phyloP scores from a whole-genome alignment of 2,797 vertebrate genomes.

The Sebastes matsubarae region DNA sequence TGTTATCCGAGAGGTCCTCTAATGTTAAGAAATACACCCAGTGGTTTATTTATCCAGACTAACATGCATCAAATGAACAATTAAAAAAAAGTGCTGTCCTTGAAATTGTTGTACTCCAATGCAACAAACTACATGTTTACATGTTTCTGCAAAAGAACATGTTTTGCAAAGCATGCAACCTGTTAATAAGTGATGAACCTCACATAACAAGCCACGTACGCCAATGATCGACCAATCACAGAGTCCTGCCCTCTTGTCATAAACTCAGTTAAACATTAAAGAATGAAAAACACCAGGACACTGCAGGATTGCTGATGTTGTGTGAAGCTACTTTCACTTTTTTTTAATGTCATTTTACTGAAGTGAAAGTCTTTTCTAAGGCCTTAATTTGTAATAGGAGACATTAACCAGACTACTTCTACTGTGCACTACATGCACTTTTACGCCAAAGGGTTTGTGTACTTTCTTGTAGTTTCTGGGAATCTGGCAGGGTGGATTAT shows the following conservation, averaged over 20 bases:
- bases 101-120: not conserved
- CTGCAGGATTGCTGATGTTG: not conserved
- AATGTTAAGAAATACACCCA: slow-evolving; percentile 13
- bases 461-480: slow-evolving; percentile 27
- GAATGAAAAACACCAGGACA: slow-evolving; percentile 26
- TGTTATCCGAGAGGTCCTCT: not conserved
- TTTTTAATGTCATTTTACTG: not conserved
- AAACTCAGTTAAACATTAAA: slow-evolving; percentile 52
- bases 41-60: not conserved
- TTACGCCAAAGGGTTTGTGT: slow-evolving; percentile 35
- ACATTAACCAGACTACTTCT: slow-evolving; percentile 47
- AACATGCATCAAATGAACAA: not conserved
- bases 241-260: not conserved
- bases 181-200: slow-evolving; percentile 44
- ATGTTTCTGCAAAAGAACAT: not conserved
- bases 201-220: not conserved
- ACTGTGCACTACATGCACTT: not conserved
- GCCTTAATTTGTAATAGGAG: slow-evolving; percentile 12
- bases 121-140: not conserved
- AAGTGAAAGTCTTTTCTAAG: not conserved
- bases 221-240: slow-evolving; percentile 28
- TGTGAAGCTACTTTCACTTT: not conserved
- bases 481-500: slow-evolving; percentile 40
- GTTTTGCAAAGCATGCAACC: not conserved
- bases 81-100: not conserved